Evolutionary conservation across 2,888 invertebrate genomes (phyloP), one percentile per base, ranked within the genome.

Genomic region (Amorpha juglandis): DNA sequence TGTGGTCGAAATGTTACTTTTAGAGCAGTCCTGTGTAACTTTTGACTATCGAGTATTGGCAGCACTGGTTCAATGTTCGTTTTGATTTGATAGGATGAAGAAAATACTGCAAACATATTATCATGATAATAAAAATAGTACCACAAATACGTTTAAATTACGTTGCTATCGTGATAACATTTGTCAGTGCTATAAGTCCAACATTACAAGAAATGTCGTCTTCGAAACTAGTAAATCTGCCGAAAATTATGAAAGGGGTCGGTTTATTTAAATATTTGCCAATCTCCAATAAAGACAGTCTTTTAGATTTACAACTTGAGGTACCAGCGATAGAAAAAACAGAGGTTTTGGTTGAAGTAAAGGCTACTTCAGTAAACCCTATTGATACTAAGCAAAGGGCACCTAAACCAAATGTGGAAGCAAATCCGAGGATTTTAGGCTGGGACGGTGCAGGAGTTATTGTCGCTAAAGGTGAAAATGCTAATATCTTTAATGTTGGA

Each of bases 261-360:
- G 92, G 91, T 8, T 76, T 92, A 19, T 91, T 87, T 69, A 89
- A 90, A 80, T 91, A 92, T 75, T 79, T 92, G 65, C 89, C 91
- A 9, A 90, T 92, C 66, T 72, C 83, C 3, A 87, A 92, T 68
- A 69, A 75, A 0, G 81, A 82, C 21, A 90, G 92, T 70, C 80
- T 92, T 4, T 63, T 89, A n/a, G 90, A 92, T 76, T 67, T 92
- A 66, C 82, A 88, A 78, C 78, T 91, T n/a, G 77, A 69, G 69
- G 69, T 92, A 65, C 92, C 92, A 35, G 76, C 65, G 38, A 48
- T 88, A 16, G 70, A 73, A 62, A 79, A 81, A 63, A 78, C 76
- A n/a, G 90, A 91, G 67, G 82, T 91, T 21, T 76, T 92, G 63
- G 80, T 92, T 1, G 80, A 92, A 81, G 91, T 92, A 11, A 91